phyloP scores from a whole-genome alignment of 2,888 invertebrate genomes.

The Thera obeliscata region DNA sequence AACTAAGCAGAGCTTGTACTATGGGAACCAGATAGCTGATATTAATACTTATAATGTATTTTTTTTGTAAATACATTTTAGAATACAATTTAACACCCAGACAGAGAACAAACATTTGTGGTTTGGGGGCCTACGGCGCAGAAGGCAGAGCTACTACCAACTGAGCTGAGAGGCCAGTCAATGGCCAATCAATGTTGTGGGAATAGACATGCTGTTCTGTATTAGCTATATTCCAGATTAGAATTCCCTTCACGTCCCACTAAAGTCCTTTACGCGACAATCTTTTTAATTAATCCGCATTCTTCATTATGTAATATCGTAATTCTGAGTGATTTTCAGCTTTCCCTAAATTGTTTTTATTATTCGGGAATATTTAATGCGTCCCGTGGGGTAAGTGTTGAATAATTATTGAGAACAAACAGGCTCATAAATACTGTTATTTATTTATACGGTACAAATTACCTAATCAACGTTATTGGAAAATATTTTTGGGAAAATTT shows the following conservation, averaged over 20 bases:
- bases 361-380: constrained; percentile 17
- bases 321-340: constrained; percentile 33
- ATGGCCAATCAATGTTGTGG: no score
- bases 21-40: no score
- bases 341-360: constrained; percentile 24
- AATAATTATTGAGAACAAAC: constrained; percentile 4
- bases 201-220: neutral
- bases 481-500: no score
- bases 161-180: no score
- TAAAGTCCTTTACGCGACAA: constrained; percentile 51
- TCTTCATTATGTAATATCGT: constrained; percentile 37
- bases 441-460: neutral
- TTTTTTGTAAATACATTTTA: no score
- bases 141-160: no score
- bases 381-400: constrained; percentile 1
- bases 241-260: constrained; percentile 57
- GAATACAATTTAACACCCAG: no score
- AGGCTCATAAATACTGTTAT: neutral
- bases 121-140: no score
- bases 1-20: no score
- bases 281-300: constrained; percentile 62
- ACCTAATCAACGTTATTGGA: no score
- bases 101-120: no score
- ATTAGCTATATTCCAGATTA: constrained; percentile 42
- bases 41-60: no score